Percentiles rank a stretch among this genome's conserved stretches.
Evolutionary conservation across 2,797 vertebrate genomes (phyloP).

Genomic region (Poecilia gillii): DNA sequence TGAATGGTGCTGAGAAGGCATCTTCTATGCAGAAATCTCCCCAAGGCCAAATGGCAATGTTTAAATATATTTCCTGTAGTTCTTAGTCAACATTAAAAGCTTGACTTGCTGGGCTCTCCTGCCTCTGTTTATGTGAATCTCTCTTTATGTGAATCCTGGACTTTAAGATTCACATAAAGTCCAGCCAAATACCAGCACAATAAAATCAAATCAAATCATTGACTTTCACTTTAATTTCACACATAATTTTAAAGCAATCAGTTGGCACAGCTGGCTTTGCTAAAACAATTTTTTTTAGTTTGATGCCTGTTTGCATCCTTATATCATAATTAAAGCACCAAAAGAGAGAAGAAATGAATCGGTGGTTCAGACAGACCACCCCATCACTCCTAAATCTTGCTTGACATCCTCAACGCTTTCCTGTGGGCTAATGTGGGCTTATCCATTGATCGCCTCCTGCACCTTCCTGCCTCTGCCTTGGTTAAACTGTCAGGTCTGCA

Average conservation of each 20-base stretch:
- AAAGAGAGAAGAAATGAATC: constrained; percentile 5
- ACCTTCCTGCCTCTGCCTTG: constrained; percentile 35
- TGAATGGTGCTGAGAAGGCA: background rate
- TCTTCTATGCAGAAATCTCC: constrained; percentile 27
- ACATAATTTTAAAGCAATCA: constrained; percentile 1
- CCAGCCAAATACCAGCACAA: background rate
- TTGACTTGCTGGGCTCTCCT: constrained; percentile 15
- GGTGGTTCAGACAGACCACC: constrained; percentile 14
- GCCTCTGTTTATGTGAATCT: constrained; percentile 11
- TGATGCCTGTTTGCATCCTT: constrained; percentile 1
- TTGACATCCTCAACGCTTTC: constrained; percentile 47
- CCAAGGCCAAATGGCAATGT: constrained; percentile 3
- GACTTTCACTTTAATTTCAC: background rate
- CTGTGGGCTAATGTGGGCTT: constrained; percentile 21
- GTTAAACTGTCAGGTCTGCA: constrained; percentile 53
- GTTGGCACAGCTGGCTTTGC: background rate
- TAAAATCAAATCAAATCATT: background rate
- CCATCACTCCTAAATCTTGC: constrained; percentile 26
- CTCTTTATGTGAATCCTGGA: too few species aligned
- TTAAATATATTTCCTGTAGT: constrained; percentile 19
- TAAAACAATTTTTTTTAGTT: constrained; percentile 8
- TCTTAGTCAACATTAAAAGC: constrained; percentile 28
- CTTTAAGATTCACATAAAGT: constrained; percentile 14
- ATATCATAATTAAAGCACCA: constrained; percentile 7
- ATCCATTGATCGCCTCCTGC: constrained; percentile 51